Percentiles rank a stretch among this genome's conserved stretches.
Conservation (phyloP, 2,888 invertebrate species). For the Tinea trinotella region DNA sequence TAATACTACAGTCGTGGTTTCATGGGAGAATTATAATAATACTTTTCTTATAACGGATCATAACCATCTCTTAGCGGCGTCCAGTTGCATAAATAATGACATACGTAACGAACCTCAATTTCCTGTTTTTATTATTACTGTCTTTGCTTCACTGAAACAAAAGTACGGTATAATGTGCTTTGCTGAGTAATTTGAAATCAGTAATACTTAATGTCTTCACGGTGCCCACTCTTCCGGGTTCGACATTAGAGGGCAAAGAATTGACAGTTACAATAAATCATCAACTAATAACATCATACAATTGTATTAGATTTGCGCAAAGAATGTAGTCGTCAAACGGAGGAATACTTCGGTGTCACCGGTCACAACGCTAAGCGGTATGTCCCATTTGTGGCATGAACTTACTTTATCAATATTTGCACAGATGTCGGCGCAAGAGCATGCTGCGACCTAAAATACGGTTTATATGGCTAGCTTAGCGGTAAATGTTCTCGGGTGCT, state of each 20-base stretch:
- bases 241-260: constrained; percentile 1
- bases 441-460: constrained; percentile 70
- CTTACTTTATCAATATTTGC: constrained; percentile 73
- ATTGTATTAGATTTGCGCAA: constrained; percentile 3
- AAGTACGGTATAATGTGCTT: constrained; percentile 2
- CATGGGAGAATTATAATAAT: constrained; percentile 14
- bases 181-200: constrained; percentile 8
- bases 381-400: constrained; percentile 49
- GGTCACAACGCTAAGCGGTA: constrained; percentile 24
- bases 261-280: neutral
- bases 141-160: constrained; percentile 13
- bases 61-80: constrained; percentile 44
- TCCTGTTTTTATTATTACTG: constrained; percentile 32
- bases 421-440: constrained; percentile 70
- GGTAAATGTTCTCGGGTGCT: constrained; percentile 70
- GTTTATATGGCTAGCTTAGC: constrained; percentile 71
- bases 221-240: constrained; percentile 3
- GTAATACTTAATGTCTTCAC: constrained; percentile 11
- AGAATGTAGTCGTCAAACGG: neutral
- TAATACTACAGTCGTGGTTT: neutral
- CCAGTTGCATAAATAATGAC: constrained; percentile 43
- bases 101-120: constrained; percentile 44
- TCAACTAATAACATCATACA: neutral
- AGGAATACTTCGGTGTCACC: neutral
- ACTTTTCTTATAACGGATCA: constrained; percentile 44